Conservation (phyloP, 1,140 invertebrate species). For the Melipona quadrifasciata region DNA sequence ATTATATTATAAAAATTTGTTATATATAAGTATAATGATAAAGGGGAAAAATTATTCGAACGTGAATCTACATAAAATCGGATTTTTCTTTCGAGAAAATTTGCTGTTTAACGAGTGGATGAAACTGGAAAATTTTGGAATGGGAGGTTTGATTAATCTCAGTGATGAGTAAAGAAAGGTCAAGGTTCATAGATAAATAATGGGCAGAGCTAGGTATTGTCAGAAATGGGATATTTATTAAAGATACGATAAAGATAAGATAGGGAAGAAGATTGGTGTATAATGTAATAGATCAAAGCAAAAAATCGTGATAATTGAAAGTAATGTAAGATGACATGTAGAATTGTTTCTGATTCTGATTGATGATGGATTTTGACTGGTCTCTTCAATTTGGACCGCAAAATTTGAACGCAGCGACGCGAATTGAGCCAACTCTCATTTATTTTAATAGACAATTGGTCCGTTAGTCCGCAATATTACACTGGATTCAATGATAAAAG, state of each 20-base stretch:
- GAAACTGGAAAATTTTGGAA: too few relatives aligned
- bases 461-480: neutral
- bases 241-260: too few relatives aligned
- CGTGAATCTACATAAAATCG: too few relatives aligned
- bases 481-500: neutral
- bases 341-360: slow-evolving; percentile 6
- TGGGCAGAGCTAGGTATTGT: too few relatives aligned
- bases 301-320: neutral
- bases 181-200: too few relatives aligned
- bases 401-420: neutral
- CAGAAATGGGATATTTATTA: too few relatives aligned
- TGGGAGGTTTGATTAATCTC: too few relatives aligned
- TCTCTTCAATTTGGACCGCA: neutral
- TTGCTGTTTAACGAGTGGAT: neutral
- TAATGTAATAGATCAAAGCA: neutral
- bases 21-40: too few relatives aligned
- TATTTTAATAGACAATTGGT: neutral
- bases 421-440: neutral
- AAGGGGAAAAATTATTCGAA: too few relatives aligned
- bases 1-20: too few relatives aligned
- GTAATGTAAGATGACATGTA: neutral
- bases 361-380: slow-evolving; percentile 6
- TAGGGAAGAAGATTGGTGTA: neutral
- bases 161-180: too few relatives aligned
- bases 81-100: too few relatives aligned